Evolutionary conservation across 2,888 invertebrate species (phyloP).

Genomic region (Ceriagrion tenellum): DNA sequence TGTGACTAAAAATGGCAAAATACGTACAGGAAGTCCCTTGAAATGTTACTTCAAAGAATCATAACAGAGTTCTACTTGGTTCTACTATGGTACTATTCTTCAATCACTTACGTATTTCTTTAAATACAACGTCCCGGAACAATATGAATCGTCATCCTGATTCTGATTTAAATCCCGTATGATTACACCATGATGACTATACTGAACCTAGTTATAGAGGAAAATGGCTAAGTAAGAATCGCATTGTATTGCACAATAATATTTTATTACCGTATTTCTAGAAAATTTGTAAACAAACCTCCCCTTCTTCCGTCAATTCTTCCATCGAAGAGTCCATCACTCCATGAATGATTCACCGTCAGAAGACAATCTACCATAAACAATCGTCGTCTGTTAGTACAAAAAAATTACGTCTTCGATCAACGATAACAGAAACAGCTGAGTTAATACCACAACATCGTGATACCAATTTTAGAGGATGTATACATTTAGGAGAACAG

Average conservation of each 20-base stretch:
- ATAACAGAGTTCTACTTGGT: no score
- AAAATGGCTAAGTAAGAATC: neutral
- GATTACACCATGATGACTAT: conserved; percentile 89
- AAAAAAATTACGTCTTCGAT: neutral
- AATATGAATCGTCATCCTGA: conserved; percentile 75
- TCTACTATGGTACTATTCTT: neutral
- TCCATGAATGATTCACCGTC: conserved; percentile 19
- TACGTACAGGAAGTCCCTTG: no score
- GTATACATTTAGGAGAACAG: neutral
- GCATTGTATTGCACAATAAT: conserved; percentile 19
- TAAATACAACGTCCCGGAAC: conserved; percentile 50
- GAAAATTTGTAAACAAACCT: neutral
- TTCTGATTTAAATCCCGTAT: conserved; percentile 84
- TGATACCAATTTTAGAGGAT: neutral
- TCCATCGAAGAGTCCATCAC: conserved; percentile 37
- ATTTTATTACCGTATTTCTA: neutral
- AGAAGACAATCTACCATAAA: neutral
- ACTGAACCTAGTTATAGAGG: conserved; percentile 82
- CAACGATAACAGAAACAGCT: conserved; percentile 21
- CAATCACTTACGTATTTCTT: conserved; percentile 50
- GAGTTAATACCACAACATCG: neutral
- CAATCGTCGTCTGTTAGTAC: neutral
- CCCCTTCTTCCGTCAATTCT: conserved; percentile 29
- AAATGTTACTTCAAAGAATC: no score
- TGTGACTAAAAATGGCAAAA: no score